These are phyloP conservation scores for Arizona elegans DNA, from an alignment of 2,113 vertebrate species.

Conservation along the genomic window DNA sequence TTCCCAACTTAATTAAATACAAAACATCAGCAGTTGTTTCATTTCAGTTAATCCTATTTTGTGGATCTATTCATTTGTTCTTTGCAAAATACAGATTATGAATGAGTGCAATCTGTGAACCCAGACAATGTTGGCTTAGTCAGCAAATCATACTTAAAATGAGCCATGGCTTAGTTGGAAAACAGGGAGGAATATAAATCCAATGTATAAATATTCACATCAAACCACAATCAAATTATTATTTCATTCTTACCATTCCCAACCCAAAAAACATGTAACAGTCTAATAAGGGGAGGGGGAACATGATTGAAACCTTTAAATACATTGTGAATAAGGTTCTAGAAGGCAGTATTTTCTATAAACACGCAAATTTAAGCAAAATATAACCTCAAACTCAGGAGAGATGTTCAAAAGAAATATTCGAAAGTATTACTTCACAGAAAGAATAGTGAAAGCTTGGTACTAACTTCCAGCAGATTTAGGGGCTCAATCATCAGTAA, in stretches of 20 bases:
- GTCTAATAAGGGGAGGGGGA: not conserved
- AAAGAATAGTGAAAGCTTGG: not conserved
- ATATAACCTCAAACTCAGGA: not conserved
- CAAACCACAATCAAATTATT: slow-evolving; percentile 45
- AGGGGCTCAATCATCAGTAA: not conserved
- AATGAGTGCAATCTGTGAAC: not conserved
- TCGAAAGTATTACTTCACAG: not conserved
- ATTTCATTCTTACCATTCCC: not conserved
- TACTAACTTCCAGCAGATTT: not conserved
- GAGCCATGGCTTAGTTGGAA: not conserved
- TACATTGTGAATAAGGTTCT: not conserved
- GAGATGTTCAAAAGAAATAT: not conserved
- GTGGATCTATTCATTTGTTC: not conserved
- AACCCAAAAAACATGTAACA: not conserved
- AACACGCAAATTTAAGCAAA: not conserved
- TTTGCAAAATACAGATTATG: not conserved
- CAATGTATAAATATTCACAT: not conserved
- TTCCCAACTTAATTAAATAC: not conserved
- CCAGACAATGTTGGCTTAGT: not conserved
- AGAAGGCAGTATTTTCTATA: too few species aligned
- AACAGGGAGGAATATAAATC: not conserved
- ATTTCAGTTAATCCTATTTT: not conserved
- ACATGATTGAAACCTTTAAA: not conserved
- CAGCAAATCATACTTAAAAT: not conserved
- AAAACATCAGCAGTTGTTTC: not conserved